Percentiles rank a stretch among this genome's conserved stretches.
phyloP scores from a whole-genome alignment of 2,797 vertebrate genomes.

The Xyrichtys novacula region DNA sequence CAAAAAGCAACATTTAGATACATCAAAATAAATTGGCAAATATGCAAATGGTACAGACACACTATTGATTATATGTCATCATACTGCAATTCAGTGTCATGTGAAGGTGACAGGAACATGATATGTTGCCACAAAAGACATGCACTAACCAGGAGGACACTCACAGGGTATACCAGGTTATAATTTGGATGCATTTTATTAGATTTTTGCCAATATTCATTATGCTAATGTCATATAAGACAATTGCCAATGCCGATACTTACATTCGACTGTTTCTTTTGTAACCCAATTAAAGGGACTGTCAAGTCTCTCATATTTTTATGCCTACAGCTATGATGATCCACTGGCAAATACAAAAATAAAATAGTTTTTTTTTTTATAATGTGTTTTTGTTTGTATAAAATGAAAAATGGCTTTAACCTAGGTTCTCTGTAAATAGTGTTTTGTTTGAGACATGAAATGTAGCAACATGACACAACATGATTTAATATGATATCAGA shows the following conservation, averaged over 20 bases:
- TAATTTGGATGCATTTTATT: background rate
- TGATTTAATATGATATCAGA: no score
- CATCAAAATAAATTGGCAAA: background rate
- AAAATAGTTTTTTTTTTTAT: no score
- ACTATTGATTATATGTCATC: conserved; percentile 39
- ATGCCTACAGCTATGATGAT: no score
- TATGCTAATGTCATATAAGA: background rate
- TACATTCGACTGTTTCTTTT: no score
- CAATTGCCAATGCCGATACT: background rate
- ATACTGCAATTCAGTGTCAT: background rate
- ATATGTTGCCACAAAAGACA: conserved; percentile 10
- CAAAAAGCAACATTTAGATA: conserved; percentile 4
- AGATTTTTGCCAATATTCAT: background rate
- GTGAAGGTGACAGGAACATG: conserved; percentile 10
- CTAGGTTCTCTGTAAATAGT: no score
- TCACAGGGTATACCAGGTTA: conserved; percentile 5
- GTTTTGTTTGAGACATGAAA: no score
- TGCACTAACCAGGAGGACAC: conserved; percentile 21
- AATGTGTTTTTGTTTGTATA: no score
- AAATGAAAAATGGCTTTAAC: no score
- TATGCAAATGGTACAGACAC: conserved; percentile 20
- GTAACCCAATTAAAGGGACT: background rate
- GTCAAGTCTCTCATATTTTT: background rate
- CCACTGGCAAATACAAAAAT: no score
- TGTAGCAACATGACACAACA: no score